Conservation (phyloP, 2,113 vertebrate species). For the Maylandia zebra region DNA sequence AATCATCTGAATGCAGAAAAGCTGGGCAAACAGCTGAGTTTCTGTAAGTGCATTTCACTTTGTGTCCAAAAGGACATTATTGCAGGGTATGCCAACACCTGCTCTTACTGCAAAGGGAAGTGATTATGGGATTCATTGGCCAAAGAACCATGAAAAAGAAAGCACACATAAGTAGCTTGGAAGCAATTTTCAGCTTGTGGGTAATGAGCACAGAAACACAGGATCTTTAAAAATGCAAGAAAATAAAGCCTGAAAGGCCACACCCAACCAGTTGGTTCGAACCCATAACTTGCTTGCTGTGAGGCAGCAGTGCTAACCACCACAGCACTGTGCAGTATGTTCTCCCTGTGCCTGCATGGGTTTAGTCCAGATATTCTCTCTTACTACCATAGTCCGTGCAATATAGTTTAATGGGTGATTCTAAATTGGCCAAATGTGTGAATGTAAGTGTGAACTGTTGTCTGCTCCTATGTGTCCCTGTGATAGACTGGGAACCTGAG, state of each 20-base stretch:
- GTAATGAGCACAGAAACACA: not conserved
- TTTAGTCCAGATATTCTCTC: not conserved
- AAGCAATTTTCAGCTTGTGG: not conserved
- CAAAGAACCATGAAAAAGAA: not conserved
- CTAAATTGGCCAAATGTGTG: not conserved
- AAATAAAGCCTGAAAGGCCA: not conserved
- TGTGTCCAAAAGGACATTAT: not conserved
- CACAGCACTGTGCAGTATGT: not conserved
- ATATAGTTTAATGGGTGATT: not conserved
- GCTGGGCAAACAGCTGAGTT: not conserved
- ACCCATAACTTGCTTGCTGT: not conserved
- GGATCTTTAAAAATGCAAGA: not conserved
- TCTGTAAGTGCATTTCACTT: not conserved
- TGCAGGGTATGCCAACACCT: not conserved
- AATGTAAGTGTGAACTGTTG: not conserved
- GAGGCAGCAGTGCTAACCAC: not conserved
- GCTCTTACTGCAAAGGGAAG: not conserved
- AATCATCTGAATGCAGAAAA: not conserved
- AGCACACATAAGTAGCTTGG: not conserved
- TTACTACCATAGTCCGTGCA: not conserved
- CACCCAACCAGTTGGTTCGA: not conserved
- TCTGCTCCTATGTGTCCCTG: not conserved
- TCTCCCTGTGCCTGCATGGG: not conserved
- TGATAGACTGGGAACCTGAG: not conserved
- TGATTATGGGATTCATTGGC: not conserved